Evolutionary conservation across 1,140 invertebrate species (phyloP), one percentile per base, ranked within the genome.

Genomic region (Olivierus martensii): DNA sequence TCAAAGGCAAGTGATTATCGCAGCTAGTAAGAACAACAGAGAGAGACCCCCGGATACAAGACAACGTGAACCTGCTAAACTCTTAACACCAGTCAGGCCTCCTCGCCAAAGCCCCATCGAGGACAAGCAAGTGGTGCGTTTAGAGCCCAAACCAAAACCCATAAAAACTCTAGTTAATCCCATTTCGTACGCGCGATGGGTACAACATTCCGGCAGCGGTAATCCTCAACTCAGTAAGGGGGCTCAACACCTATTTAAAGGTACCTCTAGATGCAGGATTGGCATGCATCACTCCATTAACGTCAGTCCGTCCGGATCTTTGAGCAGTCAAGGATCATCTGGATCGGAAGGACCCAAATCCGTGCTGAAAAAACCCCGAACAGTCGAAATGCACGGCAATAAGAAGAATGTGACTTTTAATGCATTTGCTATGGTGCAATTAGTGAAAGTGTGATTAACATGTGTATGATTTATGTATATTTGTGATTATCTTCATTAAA

Each of bases 331-430:
- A 28, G 51, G 48, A 6, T 53, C 51, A 2, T 46, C 41, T 41
- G 53, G 56, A 18, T 50, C 47, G 18, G 56, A 57, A 14, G 50
- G 51, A n/a, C 56, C 56, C 2, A 57, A 57, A 19, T 57, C 56
- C 2, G 56, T 57, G 5, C 51, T 57, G 4, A 57, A 57, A 15
- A 57, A 57, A 19, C 46, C 17, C 18, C 10, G 46, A 21, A 18
- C 9, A 43, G 15, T 37, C 38, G 28, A 39, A 43, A 21, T 15
- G 1, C 15, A 51, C 11, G 52, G 53, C 1, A 46, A 46, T 6
- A 57, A 51, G 21, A 57, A 57, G 37, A 57, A 53, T n/a, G 56
- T 57, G 22, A 57, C 56, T 21, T 57, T 57, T 35, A 57, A 57
- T 36, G 51, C 51, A 4, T 52, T 57, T 48, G 50, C 55, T 1